Evolutionary conservation across 2,797 vertebrate genomes (phyloP).

Genomic region (Ptychobarbus kaznakovi): DNA sequence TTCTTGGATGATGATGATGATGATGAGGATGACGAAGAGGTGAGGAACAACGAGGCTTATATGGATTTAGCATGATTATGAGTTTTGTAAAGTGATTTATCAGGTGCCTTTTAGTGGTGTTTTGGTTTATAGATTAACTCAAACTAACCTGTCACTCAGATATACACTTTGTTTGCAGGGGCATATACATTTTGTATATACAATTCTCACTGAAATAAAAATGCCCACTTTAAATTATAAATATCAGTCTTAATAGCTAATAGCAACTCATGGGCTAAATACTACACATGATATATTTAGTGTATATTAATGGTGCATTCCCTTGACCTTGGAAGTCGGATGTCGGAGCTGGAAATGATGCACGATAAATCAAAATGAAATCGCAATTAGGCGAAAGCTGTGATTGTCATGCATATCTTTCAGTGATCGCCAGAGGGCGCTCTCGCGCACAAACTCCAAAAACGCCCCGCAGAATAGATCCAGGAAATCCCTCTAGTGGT

Average conservation of each 20-base stretch:
- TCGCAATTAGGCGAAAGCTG: no score
- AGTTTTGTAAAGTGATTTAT: background rate
- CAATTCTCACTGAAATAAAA: background rate
- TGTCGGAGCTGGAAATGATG: background rate
- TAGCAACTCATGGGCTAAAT: background rate
- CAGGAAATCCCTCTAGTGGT: no score
- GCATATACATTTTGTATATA: no score
- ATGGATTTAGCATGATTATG: background rate
- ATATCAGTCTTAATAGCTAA: background rate
- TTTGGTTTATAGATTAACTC: background rate
- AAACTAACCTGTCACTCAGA: background rate
- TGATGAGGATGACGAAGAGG: conserved; percentile 90
- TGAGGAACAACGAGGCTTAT: conserved; percentile 66
- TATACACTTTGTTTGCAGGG: background rate
- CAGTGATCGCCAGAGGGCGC: no score
- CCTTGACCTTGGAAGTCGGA: no score
- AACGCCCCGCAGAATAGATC: no score
- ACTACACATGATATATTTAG: background rate
- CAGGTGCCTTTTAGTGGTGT: background rate
- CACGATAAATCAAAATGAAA: no score
- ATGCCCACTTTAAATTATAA: background rate
- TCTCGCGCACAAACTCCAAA: no score
- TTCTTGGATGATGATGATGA: conserved; percentile 92
- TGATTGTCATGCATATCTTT: no score
- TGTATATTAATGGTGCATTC: background rate